Evolutionary conservation across 2,888 invertebrate species (phyloP).

Genomic region (Polyploca ridens): DNA sequence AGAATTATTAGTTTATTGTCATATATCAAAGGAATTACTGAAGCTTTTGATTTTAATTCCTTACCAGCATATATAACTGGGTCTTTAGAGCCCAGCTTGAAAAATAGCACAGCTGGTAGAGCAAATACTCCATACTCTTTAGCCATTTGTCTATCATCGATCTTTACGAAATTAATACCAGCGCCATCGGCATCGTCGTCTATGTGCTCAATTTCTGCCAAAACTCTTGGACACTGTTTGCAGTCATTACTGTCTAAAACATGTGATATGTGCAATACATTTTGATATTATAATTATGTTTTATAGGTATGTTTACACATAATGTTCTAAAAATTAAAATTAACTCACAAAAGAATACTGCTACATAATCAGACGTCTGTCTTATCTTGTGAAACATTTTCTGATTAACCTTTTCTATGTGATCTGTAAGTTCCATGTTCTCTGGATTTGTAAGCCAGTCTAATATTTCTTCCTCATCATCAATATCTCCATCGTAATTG

Average conservation of each 20-base stretch:
- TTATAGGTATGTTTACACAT: constrained; percentile 4
- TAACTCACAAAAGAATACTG: constrained; percentile 96
- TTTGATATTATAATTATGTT: constrained; percentile 51
- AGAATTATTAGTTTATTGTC: constrained; percentile 15
- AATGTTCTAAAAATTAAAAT: constrained; percentile 23
- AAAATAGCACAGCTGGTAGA: constrained; percentile 95
- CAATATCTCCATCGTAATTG: constrained; percentile 96
- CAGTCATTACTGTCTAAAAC: constrained; percentile 96
- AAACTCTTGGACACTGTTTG: constrained; percentile 95
- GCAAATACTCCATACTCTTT: constrained; percentile 96
- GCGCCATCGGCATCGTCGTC: constrained; percentile 96
- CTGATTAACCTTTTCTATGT: constrained; percentile 95
- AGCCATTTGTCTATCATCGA: constrained; percentile 94
- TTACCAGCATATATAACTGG: constrained; percentile 95
- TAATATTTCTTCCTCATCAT: constrained; percentile 94
- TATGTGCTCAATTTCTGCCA: constrained; percentile 95
- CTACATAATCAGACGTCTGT: constrained; percentile 94
- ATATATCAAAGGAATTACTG: constrained; percentile 6
- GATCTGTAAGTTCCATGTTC: constrained; percentile 97
- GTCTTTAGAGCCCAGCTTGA: constrained; percentile 93
- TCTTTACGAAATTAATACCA: constrained; percentile 96
- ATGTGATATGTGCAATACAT: constrained; percentile 78
- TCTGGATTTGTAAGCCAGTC: constrained; percentile 97
- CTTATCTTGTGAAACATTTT: constrained; percentile 97
- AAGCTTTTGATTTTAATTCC: background rate